A percentile compares a stretch with the other conserved stretches of the same genome.
These are phyloP conservation scores for Amniataba percoides DNA, from an alignment of 2,797 vertebrate species.

Conservation along the genomic window DNA sequence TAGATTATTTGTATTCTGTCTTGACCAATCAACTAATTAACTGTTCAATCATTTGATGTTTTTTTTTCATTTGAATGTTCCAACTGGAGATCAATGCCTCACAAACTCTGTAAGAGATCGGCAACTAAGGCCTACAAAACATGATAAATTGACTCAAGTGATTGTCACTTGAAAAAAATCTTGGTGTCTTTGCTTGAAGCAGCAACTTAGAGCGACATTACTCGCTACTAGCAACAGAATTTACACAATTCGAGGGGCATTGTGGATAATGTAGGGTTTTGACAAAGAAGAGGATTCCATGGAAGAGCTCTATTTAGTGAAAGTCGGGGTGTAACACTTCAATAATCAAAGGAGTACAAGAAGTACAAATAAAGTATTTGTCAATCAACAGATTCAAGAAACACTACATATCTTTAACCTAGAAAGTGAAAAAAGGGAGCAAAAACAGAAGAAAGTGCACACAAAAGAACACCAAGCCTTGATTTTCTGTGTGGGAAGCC, in stretches of 20 bases:
- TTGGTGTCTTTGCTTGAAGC: too few relatives aligned
- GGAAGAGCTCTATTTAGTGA: background rate
- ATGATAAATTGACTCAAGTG: too few relatives aligned
- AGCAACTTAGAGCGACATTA: too few relatives aligned
- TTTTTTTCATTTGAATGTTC: background rate
- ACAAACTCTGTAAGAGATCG: background rate
- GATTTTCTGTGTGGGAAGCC: conserved; percentile 2
- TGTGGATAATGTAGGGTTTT: background rate
- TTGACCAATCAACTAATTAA: background rate
- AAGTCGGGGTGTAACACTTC: too few relatives aligned
- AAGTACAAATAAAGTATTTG: too few relatives aligned
- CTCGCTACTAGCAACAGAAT: too few relatives aligned
- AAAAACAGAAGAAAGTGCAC: background rate
- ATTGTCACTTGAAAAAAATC: too few relatives aligned
- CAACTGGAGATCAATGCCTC: background rate
- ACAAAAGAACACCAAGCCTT: background rate
- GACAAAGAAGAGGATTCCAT: background rate
- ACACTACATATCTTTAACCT: background rate
- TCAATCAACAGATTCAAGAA: background rate
- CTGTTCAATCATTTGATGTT: background rate
- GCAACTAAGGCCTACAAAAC: background rate
- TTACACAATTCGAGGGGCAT: background rate
- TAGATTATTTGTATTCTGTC: background rate
- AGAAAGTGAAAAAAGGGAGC: background rate
- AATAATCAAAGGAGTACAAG: too few relatives aligned